Evolutionary conservation across 35 echinoderm and acorn worm species (phyloP).

Genomic region (Strongylocentrotus purpuratus): DNA sequence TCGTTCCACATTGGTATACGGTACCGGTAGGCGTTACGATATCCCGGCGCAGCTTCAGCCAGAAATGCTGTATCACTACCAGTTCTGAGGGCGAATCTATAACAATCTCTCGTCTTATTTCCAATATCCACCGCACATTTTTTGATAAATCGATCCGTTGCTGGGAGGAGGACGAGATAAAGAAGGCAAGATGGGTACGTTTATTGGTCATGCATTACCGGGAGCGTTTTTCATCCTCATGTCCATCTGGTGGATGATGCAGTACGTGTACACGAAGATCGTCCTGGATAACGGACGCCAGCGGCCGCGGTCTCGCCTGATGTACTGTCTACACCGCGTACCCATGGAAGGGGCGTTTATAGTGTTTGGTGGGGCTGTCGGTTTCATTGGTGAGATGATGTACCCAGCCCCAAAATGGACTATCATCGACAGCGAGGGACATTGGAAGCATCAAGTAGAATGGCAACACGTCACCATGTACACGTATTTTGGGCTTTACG

Average conservation of each 20-base stretch:
- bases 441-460: constrained; percentile 71
- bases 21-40: too few relatives aligned
- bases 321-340: constrained; percentile 59
- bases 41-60: too few relatives aligned
- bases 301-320: constrained; percentile 50
- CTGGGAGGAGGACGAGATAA: neutral
- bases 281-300: constrained; percentile 74
- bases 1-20: too few relatives aligned
- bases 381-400: constrained; percentile 82
- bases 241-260: constrained; percentile 92
- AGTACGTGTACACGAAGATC: constrained; percentile 77
- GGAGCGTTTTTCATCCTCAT: constrained; percentile 89
- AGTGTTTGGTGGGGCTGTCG: constrained; percentile 59
- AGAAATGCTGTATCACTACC: too few relatives aligned
- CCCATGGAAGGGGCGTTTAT: constrained; percentile 79
- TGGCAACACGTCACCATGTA: constrained; percentile 99
- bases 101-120: too few relatives aligned
- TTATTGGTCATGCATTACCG: constrained; percentile 87
- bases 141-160: neutral
- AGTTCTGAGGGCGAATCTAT: too few relatives aligned
- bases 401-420: constrained; percentile 77
- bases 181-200: constrained; percentile 78
- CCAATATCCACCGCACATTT: too few relatives aligned
- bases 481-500: constrained; percentile 89
- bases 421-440: constrained; percentile 64